Conservation (phyloP, 2,888 invertebrate genomes). For the Lamellibrachia satsuma region DNA sequence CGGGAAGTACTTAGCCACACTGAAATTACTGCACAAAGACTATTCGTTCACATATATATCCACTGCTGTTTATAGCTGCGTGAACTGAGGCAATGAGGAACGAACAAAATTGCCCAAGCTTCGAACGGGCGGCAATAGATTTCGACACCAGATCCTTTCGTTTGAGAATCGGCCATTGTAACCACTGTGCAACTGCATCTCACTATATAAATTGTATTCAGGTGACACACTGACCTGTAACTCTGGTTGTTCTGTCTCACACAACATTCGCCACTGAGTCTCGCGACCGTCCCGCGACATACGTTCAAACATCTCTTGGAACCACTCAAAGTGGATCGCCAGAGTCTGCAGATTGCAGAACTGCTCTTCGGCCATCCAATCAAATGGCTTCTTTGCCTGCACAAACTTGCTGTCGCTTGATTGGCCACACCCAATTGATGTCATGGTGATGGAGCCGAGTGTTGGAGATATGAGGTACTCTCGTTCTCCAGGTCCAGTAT, state of each 20-base stretch:
- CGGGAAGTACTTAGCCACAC: too few species aligned
- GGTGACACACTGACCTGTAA: conserved; percentile 32
- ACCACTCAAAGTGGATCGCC: conserved; percentile 65
- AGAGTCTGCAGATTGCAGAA: conserved; percentile 64
- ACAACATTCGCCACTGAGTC: conserved; percentile 64
- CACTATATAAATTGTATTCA: too few species aligned
- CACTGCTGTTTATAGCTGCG: too few species aligned
- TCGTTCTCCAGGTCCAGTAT: conserved; percentile 60
- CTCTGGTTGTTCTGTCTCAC: conserved; percentile 63
- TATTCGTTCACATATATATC: too few species aligned
- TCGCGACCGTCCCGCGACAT: conserved; percentile 64
- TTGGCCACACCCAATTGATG: conserved; percentile 51
- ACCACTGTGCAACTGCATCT: too few species aligned
- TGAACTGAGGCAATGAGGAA: too few species aligned
- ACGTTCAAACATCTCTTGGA: conserved; percentile 65
- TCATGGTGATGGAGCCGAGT: conserved; percentile 57
- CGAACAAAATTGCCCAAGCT: too few species aligned
- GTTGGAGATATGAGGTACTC: conserved; percentile 64
- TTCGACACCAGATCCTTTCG: too few species aligned
- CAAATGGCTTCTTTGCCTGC: conserved; percentile 65
- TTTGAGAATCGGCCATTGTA: too few species aligned
- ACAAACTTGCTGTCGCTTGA: conserved; percentile 48
- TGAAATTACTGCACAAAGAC: too few species aligned
- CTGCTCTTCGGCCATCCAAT: conserved; percentile 66
- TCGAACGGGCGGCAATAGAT: too few species aligned